phyloP scores from a whole-genome alignment of 2,113 vertebrate species.

The Notothenia rossii region DNA sequence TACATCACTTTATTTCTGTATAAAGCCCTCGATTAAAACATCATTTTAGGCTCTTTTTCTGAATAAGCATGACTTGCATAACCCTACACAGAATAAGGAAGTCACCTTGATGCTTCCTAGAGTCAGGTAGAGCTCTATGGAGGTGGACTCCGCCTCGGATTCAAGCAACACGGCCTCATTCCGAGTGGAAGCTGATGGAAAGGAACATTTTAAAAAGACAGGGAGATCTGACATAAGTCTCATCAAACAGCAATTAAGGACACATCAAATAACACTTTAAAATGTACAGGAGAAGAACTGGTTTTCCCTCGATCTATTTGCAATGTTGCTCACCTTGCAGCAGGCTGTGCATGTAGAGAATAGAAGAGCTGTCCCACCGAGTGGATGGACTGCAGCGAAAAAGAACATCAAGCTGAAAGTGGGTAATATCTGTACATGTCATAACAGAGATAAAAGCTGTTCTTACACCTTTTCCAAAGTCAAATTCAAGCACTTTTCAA shows the following conservation, averaged over 20 bases:
- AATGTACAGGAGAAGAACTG: neutral
- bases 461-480: too few species aligned
- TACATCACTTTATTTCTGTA: neutral
- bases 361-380: constrained; percentile 91
- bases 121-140: constrained; percentile 90
- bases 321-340: constrained; percentile 83
- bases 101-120: constrained; percentile 88
- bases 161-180: constrained; percentile 87
- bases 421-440: neutral
- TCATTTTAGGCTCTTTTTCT: neutral
- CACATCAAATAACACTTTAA: neutral
- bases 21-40: neutral
- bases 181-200: constrained; percentile 80
- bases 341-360: constrained; percentile 87
- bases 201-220: neutral
- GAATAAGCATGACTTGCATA: neutral
- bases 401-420: neutral
- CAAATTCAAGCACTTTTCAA: too few species aligned
- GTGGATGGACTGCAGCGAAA: constrained; percentile 82
- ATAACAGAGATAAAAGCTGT: neutral
- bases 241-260: neutral
- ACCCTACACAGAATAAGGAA: neutral
- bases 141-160: constrained; percentile 77
- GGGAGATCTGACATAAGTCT: neutral
- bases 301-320: neutral